Conservation (phyloP, 2,888 invertebrate genomes). For the Callyntrura sp. region DNA sequence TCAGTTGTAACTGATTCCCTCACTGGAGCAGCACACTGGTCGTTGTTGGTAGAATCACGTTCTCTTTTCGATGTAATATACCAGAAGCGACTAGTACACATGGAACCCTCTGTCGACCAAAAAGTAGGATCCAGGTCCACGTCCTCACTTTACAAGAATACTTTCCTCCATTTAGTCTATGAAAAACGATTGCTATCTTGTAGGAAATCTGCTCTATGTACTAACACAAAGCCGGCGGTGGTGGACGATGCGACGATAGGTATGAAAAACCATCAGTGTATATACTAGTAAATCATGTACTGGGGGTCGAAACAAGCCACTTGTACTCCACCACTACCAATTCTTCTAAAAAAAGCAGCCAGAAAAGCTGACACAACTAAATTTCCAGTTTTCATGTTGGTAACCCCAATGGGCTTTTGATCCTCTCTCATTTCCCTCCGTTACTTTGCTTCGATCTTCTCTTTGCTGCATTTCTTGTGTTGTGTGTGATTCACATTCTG, state of each 20-base stretch:
- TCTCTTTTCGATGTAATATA: constrained; percentile 10
- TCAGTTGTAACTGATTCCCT: constrained; percentile 3
- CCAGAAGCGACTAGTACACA: not conserved
- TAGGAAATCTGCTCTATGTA: not conserved
- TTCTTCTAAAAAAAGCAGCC: constrained; percentile 30
- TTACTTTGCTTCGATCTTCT: no score
- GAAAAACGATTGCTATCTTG: constrained; percentile 58
- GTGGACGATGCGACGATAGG: not conserved
- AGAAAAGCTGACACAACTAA: constrained; percentile 57
- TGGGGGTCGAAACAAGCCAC: constrained; percentile 30
- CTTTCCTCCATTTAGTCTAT: not conserved
- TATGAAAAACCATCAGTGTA: not conserved
- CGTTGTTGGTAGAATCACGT: constrained; percentile 30
- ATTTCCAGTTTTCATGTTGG: constrained; percentile 56
- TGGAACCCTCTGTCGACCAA: not conserved
- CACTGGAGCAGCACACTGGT: constrained; percentile 23
- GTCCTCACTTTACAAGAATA: not conserved
- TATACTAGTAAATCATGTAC: not conserved
- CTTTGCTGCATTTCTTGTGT: not conserved
- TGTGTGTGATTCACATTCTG: not conserved
- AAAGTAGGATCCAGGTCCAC: constrained; percentile 11
- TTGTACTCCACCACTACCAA: not conserved
- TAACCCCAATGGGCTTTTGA: constrained; percentile 71
- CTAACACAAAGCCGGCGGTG: not conserved
- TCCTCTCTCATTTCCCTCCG: constrained; percentile 57